phyloP scores from a whole-genome alignment of 2,113 vertebrate species.

The Sterrhoptilus dennistouni region DNA sequence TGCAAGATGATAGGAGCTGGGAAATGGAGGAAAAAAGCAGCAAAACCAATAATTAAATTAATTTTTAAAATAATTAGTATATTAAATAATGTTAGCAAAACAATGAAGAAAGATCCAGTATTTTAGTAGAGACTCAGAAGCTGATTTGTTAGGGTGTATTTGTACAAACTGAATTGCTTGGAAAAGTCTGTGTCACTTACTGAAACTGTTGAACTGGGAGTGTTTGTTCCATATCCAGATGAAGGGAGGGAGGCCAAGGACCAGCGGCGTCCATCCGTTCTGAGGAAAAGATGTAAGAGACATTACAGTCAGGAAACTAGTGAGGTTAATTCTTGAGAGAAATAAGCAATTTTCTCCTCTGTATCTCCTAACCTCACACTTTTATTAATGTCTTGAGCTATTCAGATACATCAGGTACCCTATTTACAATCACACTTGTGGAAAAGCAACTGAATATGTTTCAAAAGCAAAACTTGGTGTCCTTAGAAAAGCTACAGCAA shows the following conservation, averaged over 20 bases:
- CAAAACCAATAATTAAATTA: conserved; percentile 45
- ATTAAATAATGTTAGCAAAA: conserved; percentile 51
- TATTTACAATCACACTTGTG: not conserved
- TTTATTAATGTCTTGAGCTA: not conserved
- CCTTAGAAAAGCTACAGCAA: not conserved
- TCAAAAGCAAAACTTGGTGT: not conserved
- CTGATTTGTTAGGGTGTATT: conserved; percentile 53
- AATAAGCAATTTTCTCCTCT: not conserved
- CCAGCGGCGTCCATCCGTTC: conserved; percentile 95
- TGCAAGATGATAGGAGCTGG: conserved; percentile 43
- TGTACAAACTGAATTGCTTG: conserved; percentile 21
- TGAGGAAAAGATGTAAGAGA: conserved; percentile 45
- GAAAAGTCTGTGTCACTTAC: conserved; percentile 76
- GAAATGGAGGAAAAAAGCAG: conserved; percentile 59
- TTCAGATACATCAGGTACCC: not conserved
- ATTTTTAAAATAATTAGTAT: conserved; percentile 13
- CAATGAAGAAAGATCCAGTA: conserved; percentile 33
- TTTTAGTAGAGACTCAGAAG: conserved; percentile 62
- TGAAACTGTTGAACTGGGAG: conserved; percentile 96
- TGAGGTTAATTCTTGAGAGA: not conserved
- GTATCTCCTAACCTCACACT: not conserved
- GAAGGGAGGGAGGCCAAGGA: conserved; percentile 96
- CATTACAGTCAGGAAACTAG: not conserved
- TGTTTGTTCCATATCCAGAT: conserved; percentile 97
- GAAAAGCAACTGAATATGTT: not conserved